Evolutionary conservation across 2,888 invertebrate species (phyloP), one percentile per base, ranked within the genome.

Genomic region (Rotaria sp.): DNA sequence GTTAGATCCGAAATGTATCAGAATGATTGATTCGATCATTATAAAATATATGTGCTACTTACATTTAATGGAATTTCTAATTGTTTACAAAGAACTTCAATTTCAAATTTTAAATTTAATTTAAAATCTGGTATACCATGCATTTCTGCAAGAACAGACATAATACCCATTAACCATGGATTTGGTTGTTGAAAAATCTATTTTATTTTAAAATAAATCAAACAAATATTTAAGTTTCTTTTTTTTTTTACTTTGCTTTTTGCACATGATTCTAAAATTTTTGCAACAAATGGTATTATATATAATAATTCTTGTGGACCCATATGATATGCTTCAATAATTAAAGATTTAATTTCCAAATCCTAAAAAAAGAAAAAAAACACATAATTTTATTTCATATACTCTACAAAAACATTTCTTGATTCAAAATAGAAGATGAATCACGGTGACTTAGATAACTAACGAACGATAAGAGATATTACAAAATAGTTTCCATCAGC

Each of bases 241-340:
- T 74, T 50, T 35, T 30, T 86, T 89, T n/a, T 80, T 80, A 92
- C 92, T 90, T 92, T 94, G 91, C 97, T 97, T 91, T 97, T 97
- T 26, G 95, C 94, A 90, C 97, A 96, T 5, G 97, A 96, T 91
- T 98, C 97, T 87, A 99, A 92, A 67, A 99, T 95, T 93, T 99
- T 99, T 15, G 98, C 98, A 26, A 98, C 96, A 92, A 99, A 99
- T 1, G 99, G 99, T 35, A 99, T 97, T 0, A 99, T 97, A 91
- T 97, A 99, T 21, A 98, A 92, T 75, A 99, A 93, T 91, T 99
- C 98, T 90, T 98, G 96, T 89, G 96, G 96, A 0, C 98, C 98
- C 92, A 97, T 97, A 90, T 96, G 95, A 92, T 96, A 98, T 1
- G 98, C 98, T 92, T 99, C 99, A 85, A 97, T 94, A 67, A 99